phyloP scores from a whole-genome alignment of 1,140 invertebrate species.

The Drosophila sturtevanti region DNA sequence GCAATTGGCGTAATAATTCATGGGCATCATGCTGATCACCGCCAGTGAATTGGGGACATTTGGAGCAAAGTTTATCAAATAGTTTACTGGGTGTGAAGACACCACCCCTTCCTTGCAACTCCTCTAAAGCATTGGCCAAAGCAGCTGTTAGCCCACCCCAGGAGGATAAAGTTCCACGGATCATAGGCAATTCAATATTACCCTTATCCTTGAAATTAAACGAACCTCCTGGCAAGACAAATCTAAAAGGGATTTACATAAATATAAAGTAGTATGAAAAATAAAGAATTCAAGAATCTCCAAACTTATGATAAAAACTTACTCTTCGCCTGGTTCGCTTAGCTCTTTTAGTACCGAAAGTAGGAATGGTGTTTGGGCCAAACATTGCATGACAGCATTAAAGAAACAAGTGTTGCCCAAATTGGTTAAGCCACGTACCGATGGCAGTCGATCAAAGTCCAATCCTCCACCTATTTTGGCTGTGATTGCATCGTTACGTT shows the following conservation, averaged over 20 bases:
- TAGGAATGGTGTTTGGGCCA: conserved; percentile 93
- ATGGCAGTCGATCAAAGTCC: conserved; percentile 75
- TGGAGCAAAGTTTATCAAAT: conserved; percentile 89
- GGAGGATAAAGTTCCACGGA: conserved; percentile 87
- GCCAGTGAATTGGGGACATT: conserved; percentile 93
- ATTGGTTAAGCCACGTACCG: conserved; percentile 90
- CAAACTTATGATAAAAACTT: conserved; percentile 33
- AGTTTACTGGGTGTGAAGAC: conserved; percentile 89
- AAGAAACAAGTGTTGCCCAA: conserved; percentile 98
- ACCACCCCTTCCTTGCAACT: conserved; percentile 86
- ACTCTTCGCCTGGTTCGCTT: conserved; percentile 86
- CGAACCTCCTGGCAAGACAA: conserved; percentile 88
- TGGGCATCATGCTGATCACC: conserved; percentile 98
- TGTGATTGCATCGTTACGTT: neutral
- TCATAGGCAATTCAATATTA: conserved; percentile 85
- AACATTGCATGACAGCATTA: conserved; percentile 96
- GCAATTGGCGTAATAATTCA: conserved; percentile 94
- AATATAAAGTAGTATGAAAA: too few relatives aligned
- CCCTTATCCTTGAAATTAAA: conserved; percentile 84
- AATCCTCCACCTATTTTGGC: neutral
- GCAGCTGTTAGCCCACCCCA: conserved; percentile 88
- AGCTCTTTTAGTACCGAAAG: conserved; percentile 89
- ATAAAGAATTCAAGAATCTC: neutral
- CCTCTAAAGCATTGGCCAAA: conserved; percentile 87
- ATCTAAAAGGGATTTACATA: conserved; percentile 75